These are phyloP conservation scores for Alosa sapidissima DNA, from an alignment of 2,797 vertebrate species.

Conservation along the genomic window DNA sequence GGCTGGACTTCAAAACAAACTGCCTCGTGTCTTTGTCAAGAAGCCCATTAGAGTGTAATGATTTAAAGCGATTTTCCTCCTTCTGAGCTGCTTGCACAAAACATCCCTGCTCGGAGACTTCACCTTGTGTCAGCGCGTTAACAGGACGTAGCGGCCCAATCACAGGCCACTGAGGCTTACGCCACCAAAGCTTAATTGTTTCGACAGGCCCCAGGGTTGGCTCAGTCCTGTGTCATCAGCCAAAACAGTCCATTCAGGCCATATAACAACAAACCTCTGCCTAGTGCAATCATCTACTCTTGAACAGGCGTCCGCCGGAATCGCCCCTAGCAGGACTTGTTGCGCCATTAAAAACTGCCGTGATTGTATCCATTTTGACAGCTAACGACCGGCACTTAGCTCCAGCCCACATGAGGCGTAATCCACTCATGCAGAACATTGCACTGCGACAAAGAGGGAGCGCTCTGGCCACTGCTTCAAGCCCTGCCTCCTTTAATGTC, in stretches of 20 bases:
- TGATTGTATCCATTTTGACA: slow-evolving; percentile 62
- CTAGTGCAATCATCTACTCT: slow-evolving; percentile 45
- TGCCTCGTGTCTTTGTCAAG: not conserved
- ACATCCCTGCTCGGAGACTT: not conserved
- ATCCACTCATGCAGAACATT: slow-evolving; percentile 52
- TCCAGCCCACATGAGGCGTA: slow-evolving; percentile 41
- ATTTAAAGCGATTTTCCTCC: not conserved
- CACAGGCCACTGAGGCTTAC: not conserved
- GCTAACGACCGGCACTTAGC: slow-evolving; percentile 51
- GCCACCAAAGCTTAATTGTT: slow-evolving; percentile 27
- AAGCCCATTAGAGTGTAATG: not conserved
- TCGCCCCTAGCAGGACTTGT: slow-evolving; percentile 50
- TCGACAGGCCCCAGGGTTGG: slow-evolving; percentile 27
- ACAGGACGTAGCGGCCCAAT: not conserved
- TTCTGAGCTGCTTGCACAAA: not conserved
- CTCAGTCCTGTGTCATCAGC: slow-evolving; percentile 34
- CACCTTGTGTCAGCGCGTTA: not conserved
- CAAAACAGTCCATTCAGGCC: slow-evolving; percentile 41
- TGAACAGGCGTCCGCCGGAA: slow-evolving; percentile 37
- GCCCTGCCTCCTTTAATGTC: not conserved
- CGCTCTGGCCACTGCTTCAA: not conserved
- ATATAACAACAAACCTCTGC: slow-evolving; percentile 39
- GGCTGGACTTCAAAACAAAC: not conserved
- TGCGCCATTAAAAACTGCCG: slow-evolving; percentile 46
- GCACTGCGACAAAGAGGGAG: not conserved